Percentiles rank a stretch among this genome's conserved stretches.
These are phyloP conservation scores for Syrrhaptes paradoxus DNA, from an alignment of 2,113 vertebrate species.

Conservation along the genomic window DNA sequence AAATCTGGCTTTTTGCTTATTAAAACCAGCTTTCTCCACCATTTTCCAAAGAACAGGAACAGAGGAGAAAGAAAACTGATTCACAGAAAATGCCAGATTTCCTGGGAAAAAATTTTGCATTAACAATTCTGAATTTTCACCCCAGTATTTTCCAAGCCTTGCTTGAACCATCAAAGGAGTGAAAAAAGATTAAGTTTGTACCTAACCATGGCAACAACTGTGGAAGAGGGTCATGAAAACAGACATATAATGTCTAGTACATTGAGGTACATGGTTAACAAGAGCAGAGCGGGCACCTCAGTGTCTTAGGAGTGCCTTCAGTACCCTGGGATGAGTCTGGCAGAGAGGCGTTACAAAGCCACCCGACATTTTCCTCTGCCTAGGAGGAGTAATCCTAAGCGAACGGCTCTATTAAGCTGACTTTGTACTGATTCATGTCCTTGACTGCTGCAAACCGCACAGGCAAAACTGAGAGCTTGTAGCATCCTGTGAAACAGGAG, in stretches of 20 bases:
- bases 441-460: neutral
- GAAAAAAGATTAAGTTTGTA: neutral
- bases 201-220: neutral
- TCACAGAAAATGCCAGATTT: neutral
- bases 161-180: neutral
- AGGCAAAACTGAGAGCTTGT: neutral
- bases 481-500: neutral
- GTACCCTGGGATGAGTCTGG: neutral
- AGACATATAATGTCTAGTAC: neutral
- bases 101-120: neutral
- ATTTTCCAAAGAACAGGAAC: neutral
- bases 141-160: neutral
- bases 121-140: neutral
- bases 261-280: neutral
- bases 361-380: neutral
- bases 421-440: neutral
- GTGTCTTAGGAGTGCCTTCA: neutral
- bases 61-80: neutral
- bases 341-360: neutral
- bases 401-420: neutral
- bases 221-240: neutral
- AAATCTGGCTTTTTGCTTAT: neutral
- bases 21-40: neutral
- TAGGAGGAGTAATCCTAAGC: neutral
- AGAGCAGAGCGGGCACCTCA: neutral